phyloP scores from a whole-genome alignment of 2,797 vertebrate species.

The Gephyroberyx darwinii region DNA sequence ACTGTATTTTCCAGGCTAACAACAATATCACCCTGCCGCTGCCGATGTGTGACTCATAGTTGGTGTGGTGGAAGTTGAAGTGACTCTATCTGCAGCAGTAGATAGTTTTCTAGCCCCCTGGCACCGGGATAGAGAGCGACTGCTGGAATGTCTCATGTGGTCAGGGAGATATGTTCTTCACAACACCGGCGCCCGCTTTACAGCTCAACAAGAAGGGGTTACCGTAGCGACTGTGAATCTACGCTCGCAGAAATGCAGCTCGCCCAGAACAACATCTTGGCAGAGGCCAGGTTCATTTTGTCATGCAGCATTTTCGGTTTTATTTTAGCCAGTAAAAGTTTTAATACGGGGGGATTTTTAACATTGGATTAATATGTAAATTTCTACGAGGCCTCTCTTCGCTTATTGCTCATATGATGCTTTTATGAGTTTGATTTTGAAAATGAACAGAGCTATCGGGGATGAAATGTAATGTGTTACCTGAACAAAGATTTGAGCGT shows the following conservation, averaged over 20 bases:
- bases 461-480: conserved; percentile 76
- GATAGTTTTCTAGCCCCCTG: conserved; percentile 35
- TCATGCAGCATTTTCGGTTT: conserved; percentile 82
- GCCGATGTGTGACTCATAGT: conserved; percentile 40
- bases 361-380: conserved; percentile 86
- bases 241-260: conserved; percentile 63
- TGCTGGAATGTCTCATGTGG: conserved; percentile 40
- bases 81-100: conserved; percentile 36
- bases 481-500: conserved; percentile 63
- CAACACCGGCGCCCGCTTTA: conserved; percentile 39
- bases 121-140: conserved; percentile 8
- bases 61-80: conserved; percentile 30
- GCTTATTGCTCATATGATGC: conserved; percentile 81
- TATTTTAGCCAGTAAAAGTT: conserved; percentile 81
- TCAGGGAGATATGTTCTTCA: conserved; percentile 36
- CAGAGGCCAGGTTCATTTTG: conserved; percentile 77
- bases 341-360: conserved; percentile 82
- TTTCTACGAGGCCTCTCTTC: conserved; percentile 76
- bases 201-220: conserved; percentile 37
- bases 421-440: conserved; percentile 86
- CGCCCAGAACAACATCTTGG: conserved; percentile 71
- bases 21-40: conserved; percentile 24
- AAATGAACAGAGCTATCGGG: conserved; percentile 76
- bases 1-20: conserved; percentile 23
- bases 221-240: conserved; percentile 49